phyloP scores from a whole-genome alignment of 2,888 invertebrate genomes.

The Acleris laterana region DNA sequence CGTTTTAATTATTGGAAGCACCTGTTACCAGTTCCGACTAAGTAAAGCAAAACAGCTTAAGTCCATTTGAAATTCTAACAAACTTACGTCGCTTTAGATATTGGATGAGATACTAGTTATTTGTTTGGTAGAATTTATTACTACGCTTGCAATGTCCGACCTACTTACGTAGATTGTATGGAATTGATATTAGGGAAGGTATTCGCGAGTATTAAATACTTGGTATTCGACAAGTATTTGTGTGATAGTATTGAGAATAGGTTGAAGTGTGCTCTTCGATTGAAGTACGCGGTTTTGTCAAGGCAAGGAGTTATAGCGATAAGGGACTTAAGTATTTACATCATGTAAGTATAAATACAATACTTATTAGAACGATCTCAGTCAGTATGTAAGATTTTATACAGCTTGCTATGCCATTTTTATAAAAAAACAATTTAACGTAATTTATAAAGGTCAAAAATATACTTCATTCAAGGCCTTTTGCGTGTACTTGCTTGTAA shows the following conservation, averaged over 20 bases:
- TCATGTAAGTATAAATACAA: too few species aligned
- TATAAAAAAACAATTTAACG: too few species aligned
- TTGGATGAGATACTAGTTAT: conserved; percentile 10
- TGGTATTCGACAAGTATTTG: conserved; percentile 27
- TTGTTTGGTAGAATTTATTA: conserved; percentile 35
- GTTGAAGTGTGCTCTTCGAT: too few species aligned
- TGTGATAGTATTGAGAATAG: conserved; percentile 7
- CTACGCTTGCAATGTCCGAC: conserved; percentile 33
- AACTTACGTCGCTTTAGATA: conserved; percentile 9
- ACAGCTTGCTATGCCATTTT: too few species aligned
- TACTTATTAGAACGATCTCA: too few species aligned
- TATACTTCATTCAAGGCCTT: too few species aligned
- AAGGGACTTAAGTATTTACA: too few species aligned
- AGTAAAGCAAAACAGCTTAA: background rate
- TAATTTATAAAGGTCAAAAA: too few species aligned
- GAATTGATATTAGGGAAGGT: conserved; percentile 33
- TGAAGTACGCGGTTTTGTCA: too few species aligned
- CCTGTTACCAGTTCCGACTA: background rate
- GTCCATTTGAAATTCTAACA: background rate
- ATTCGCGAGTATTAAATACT: conserved; percentile 26
- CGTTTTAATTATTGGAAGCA: conserved; percentile 5
- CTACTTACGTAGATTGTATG: conserved; percentile 36
- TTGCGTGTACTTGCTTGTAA: too few species aligned
- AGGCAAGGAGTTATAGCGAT: too few species aligned
- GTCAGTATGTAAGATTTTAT: too few species aligned